Percentiles rank a stretch among this genome's conserved stretches.
These are phyloP conservation scores for Laticauda laticaudata DNA, from an alignment of 2,113 vertebrate genomes.

Conservation along the genomic window DNA sequence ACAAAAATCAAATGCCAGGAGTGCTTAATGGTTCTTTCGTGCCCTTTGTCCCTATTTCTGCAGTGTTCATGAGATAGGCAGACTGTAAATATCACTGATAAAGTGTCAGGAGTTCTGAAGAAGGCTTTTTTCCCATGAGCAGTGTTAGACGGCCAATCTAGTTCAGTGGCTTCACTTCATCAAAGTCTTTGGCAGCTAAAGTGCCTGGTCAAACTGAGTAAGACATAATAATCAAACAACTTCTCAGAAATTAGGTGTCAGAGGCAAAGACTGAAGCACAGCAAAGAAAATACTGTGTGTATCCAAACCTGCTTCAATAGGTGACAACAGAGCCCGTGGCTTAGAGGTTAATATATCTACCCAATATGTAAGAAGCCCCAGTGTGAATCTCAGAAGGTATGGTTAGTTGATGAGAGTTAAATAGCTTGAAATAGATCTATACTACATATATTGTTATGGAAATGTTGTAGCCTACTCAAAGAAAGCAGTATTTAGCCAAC, in stretches of 20 bases:
- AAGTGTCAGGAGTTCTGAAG: not conserved
- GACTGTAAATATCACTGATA: not conserved
- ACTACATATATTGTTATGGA: too few relatives aligned
- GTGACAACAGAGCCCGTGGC: not conserved
- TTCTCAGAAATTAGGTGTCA: conserved; percentile 19
- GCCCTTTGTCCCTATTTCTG: not conserved
- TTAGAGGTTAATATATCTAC: too few relatives aligned
- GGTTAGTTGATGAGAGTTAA: too few relatives aligned
- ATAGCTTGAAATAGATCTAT: too few relatives aligned
- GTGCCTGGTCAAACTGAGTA: conserved; percentile 9
- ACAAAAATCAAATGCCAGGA: not conserved
- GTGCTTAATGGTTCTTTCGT: not conserved
- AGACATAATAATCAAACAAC: conserved; percentile 19
- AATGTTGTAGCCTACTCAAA: too few relatives aligned
- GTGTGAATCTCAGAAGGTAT: too few relatives aligned
- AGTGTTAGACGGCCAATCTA: not conserved
- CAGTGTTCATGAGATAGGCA: not conserved
- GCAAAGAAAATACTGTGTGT: not conserved
- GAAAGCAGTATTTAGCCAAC: too few relatives aligned
- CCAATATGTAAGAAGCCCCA: too few relatives aligned
- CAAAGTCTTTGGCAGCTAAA: conserved; percentile 16
- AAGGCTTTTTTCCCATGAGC: not conserved
- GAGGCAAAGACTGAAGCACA: not conserved
- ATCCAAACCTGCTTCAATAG: not conserved
- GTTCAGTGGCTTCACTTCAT: not conserved